Conservation (phyloP, 1,140 invertebrate species). For the Hylaeus anthracinus region DNA sequence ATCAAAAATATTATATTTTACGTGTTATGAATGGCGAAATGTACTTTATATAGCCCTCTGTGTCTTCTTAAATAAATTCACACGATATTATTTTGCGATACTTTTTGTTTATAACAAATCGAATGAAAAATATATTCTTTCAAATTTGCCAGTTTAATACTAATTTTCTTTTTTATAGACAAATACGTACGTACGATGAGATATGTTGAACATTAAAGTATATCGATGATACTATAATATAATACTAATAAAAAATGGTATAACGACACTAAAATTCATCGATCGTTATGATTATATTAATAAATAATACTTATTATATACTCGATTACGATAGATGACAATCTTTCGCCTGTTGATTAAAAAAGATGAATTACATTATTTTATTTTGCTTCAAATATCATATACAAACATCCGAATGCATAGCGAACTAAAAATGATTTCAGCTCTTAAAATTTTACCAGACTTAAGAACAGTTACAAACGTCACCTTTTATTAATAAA, state of each 20-base stretch:
- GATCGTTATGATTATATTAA: background rate
- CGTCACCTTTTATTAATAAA: background rate
- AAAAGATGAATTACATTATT: constrained; percentile 27
- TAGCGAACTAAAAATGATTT: constrained; percentile 4
- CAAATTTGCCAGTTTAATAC: background rate
- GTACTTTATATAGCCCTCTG: background rate
- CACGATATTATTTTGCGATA: background rate
- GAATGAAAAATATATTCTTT: background rate
- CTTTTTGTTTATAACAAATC: background rate
- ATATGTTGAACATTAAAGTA: background rate
- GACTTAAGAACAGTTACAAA: constrained; percentile 11
- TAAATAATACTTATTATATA: constrained; percentile 21
- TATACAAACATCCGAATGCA: constrained; percentile 24
- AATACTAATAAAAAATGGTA: background rate
- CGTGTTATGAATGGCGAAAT: background rate
- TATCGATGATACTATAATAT: background rate
- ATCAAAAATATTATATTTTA: background rate
- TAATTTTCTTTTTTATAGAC: background rate
- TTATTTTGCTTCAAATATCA: constrained; percentile 29
- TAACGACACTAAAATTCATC: constrained; percentile 1
- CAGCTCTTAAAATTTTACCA: background rate
- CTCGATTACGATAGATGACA: background rate
- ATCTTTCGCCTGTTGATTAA: background rate
- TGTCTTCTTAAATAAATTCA: background rate
- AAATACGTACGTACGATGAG: background rate